Evolutionary conservation across 2,113 vertebrate species (phyloP).

Genomic region (Alouatta palliata): DNA sequence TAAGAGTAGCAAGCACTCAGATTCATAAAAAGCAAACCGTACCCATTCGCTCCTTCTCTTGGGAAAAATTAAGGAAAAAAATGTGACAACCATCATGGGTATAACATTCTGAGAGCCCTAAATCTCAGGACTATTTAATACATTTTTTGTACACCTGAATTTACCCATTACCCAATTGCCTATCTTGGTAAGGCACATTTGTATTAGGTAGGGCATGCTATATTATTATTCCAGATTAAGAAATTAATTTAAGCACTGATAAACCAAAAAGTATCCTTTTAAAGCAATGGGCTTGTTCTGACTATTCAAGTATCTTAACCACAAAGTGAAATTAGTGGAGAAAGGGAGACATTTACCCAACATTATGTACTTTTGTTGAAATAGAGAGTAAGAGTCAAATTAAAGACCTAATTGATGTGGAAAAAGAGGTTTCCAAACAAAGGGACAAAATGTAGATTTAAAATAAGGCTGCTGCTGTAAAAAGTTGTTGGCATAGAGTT

Average conservation of each 20-base stretch:
- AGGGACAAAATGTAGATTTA: constrained; percentile 22
- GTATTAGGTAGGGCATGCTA: not conserved
- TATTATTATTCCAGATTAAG: constrained; percentile 11
- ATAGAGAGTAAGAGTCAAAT: constrained; percentile 37
- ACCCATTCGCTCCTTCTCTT: not conserved
- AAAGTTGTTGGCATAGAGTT: not conserved
- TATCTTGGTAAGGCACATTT: not conserved
- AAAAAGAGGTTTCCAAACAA: constrained; percentile 35
- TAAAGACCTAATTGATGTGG: not conserved
- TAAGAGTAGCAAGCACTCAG: not conserved
- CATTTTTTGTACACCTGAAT: not conserved
- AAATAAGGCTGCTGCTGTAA: not conserved
- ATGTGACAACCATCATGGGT: not conserved
- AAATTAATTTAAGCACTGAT: not conserved
- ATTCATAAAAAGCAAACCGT: not conserved
- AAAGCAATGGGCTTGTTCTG: constrained; percentile 4
- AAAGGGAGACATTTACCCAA: constrained; percentile 17
- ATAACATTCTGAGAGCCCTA: not conserved
- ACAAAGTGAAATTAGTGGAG: constrained; percentile 6
- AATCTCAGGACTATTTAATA: not conserved
- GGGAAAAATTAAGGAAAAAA: not conserved
- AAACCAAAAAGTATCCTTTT: constrained; percentile 1
- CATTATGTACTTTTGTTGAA: constrained; percentile 2
- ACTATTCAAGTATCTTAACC: not conserved
- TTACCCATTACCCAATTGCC: not conserved